Conservation (phyloP, 2,113 vertebrate species). For the Hypocryptadius cinnamomeus region DNA sequence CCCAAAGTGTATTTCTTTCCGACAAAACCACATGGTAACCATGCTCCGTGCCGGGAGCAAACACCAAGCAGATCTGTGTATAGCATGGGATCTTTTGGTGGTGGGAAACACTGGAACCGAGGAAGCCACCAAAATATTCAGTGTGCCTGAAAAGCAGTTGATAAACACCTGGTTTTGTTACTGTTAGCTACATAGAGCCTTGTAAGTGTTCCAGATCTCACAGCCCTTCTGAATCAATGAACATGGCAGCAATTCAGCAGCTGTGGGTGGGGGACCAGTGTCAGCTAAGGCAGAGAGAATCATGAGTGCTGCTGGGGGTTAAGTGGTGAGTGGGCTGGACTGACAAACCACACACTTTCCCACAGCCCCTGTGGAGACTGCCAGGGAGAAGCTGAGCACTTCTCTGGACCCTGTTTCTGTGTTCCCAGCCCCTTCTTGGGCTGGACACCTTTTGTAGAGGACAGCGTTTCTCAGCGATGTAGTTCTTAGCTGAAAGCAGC, state of each 20-base stretch:
- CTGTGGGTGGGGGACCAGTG: neutral
- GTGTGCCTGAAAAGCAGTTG: neutral
- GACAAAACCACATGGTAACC: neutral
- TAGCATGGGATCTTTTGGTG: neutral
- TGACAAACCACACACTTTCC: neutral
- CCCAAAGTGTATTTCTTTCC: neutral
- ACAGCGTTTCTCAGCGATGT: neutral
- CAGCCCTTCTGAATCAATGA: neutral
- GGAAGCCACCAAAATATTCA: neutral
- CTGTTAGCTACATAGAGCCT: neutral
- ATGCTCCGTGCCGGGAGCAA: neutral
- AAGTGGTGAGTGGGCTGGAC: neutral
- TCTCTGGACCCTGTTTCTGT: neutral
- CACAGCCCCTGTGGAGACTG: neutral
- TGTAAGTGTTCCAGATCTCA: neutral
- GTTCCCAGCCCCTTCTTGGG: neutral
- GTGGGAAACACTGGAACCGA: neutral
- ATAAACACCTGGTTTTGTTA: neutral
- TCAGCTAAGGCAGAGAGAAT: neutral
- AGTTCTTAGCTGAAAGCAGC: neutral
- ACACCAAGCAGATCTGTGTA: neutral
- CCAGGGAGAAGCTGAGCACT: neutral
- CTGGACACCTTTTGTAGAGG: neutral
- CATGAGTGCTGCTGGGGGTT: neutral
- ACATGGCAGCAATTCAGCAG: neutral